phyloP scores from a whole-genome alignment of 2,888 invertebrate genomes.

The Cephus spinipes region DNA sequence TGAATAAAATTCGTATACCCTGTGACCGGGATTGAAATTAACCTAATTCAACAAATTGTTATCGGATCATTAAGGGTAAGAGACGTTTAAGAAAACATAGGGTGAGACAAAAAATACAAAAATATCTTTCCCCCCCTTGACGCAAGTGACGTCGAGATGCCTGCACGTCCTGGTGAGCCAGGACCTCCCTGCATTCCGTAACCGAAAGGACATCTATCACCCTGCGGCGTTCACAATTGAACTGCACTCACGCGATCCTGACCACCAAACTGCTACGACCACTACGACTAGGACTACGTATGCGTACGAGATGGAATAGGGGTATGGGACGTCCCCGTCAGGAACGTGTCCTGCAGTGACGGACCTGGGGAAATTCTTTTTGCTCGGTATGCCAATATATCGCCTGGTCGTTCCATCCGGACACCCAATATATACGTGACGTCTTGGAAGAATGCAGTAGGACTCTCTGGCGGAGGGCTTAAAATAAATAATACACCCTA shows the following conservation, averaged over 20 bases:
- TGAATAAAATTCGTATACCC: not conserved
- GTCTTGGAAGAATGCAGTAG: conserved; percentile 59
- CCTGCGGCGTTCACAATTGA: conserved; percentile 59
- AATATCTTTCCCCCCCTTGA: not conserved
- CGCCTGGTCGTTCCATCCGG: conserved; percentile 42
- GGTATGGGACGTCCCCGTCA: conserved; percentile 15
- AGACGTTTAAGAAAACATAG: not conserved
- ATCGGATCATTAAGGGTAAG: not conserved
- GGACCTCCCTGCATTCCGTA: conserved; percentile 54
- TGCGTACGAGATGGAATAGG: not conserved
- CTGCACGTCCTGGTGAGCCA: conserved; percentile 14
- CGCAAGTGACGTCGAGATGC: not conserved
- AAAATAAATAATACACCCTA: conserved; percentile 57
- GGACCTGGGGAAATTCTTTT: conserved; percentile 62
- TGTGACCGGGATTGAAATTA: not conserved
- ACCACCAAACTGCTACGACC: conserved; percentile 6
- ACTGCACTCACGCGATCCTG: conserved; percentile 26
- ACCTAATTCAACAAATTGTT: not conserved
- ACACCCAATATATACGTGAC: conserved; percentile 57
- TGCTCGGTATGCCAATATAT: conserved; percentile 66
- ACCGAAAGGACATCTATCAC: conserved; percentile 62
- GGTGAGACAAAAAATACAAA: not conserved
- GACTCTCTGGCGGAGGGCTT: conserved; percentile 31
- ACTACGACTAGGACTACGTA: not conserved
- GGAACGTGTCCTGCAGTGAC: conserved; percentile 26